A percentile compares a stretch with the other conserved stretches of the same genome.
phyloP scores from a whole-genome alignment of 1,140 invertebrate species.

The Drosophila aff. region DNA sequence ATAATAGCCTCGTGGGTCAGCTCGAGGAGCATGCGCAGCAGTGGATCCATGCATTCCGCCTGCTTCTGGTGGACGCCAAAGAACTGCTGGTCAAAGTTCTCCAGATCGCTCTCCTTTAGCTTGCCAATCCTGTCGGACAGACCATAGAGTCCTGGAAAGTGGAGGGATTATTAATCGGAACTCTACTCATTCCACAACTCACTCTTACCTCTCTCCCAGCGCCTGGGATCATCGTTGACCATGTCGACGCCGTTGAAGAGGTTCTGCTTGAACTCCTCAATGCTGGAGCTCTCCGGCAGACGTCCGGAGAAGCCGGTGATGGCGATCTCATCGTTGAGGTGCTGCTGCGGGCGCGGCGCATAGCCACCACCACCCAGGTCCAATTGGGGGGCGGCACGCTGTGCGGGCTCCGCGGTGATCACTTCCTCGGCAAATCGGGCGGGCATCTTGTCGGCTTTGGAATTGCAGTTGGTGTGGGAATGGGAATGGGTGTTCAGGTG shows the following conservation, averaged over 20 bases:
- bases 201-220: slow-evolving; percentile 89
- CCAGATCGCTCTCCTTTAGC: slow-evolving; percentile 95
- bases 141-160: slow-evolving; percentile 88
- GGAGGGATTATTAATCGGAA: not conserved
- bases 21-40: slow-evolving; percentile 95
- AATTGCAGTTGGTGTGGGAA: slow-evolving; percentile 4
- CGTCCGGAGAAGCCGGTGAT: slow-evolving; percentile 96
- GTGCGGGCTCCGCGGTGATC: slow-evolving; percentile 69
- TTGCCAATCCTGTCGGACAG: slow-evolving; percentile 95
- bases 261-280: slow-evolving; percentile 95
- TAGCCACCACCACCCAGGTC: slow-evolving; percentile 77
- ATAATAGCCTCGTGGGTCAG: slow-evolving; percentile 97
- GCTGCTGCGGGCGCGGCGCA: slow-evolving; percentile 48
- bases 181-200: not conserved
- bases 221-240: slow-evolving; percentile 93
- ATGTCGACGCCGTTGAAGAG: slow-evolving; percentile 94
- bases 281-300: slow-evolving; percentile 93
- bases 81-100: slow-evolving; percentile 95
- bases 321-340: slow-evolving; percentile 90
- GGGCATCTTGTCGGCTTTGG: slow-evolving; percentile 70
- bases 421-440: slow-evolving; percentile 84
- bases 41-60: slow-evolving; percentile 97
- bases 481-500: slow-evolving; percentile 24
- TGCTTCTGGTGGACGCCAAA: slow-evolving; percentile 97
- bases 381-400: slow-evolving; percentile 73